phyloP scores from a whole-genome alignment of 2,113 vertebrate species.

The Sciurus niger region DNA sequence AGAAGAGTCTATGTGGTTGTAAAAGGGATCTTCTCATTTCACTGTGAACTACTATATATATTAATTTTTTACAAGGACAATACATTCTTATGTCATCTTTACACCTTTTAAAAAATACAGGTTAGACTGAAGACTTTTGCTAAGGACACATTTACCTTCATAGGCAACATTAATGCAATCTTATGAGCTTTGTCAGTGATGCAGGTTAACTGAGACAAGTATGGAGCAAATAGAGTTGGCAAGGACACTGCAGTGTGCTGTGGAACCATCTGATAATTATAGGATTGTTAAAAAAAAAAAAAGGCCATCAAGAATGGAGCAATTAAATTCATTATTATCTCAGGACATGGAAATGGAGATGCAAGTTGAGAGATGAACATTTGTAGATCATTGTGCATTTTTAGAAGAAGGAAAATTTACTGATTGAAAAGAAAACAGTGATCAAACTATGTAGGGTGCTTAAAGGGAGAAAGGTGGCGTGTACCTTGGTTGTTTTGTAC shows the following conservation, averaged over 20 bases:
- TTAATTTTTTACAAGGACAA: background rate
- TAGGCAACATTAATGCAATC: background rate
- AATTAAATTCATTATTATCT: slow-evolving; percentile 50
- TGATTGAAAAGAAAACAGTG: slow-evolving; percentile 50
- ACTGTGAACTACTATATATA: background rate
- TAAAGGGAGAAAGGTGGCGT: background rate
- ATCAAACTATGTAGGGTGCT: background rate
- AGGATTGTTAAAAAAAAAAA: background rate
- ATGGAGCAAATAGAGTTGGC: background rate
- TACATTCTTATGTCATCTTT: background rate
- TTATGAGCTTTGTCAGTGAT: slow-evolving; percentile 1
- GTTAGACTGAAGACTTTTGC: background rate
- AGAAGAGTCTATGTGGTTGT: background rate
- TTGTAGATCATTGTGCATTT: background rate
- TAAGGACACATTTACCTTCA: background rate
- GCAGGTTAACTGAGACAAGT: background rate
- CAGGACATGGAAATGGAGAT: slow-evolving; percentile 21
- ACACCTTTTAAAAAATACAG: background rate
- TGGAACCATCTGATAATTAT: slow-evolving; percentile 1
- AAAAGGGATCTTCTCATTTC: background rate
- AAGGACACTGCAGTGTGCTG: background rate
- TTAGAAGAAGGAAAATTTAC: slow-evolving; percentile 5
- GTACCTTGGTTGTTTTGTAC: too few relatives aligned
- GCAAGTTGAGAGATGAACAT: background rate
- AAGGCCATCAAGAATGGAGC: background rate